Evolutionary conservation across 2,113 vertebrate genomes (phyloP).

Genomic region (Urocitellus parryii): DNA sequence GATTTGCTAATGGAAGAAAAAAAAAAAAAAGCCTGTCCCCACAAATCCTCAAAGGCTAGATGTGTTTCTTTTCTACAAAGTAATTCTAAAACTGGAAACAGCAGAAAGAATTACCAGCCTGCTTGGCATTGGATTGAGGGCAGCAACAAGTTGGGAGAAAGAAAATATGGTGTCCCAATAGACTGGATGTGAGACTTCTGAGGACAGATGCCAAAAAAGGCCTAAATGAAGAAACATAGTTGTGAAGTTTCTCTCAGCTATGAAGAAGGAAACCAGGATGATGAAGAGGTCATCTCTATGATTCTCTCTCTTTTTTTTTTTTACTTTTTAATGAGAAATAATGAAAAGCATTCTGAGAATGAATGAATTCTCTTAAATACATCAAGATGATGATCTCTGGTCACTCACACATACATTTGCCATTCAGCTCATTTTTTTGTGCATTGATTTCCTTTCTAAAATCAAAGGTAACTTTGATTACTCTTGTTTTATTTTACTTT

Average conservation of each 20-base stretch:
- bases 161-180: background rate
- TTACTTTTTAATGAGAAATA: background rate
- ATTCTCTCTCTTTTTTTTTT: background rate
- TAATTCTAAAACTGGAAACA: background rate
- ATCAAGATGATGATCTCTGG: background rate
- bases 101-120: slow-evolving; percentile 1
- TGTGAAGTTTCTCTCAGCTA: background rate
- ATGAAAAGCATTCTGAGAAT: slow-evolving; percentile 21
- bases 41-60: background rate
- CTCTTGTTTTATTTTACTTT: too few relatives aligned
- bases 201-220: background rate
- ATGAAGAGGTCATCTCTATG: background rate
- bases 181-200: background rate
- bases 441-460: background rate
- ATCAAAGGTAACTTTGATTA: too few relatives aligned
- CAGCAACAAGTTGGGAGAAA: background rate
- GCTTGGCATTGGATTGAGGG: background rate
- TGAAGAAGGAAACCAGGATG: background rate
- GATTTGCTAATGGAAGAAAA: slow-evolving; percentile 67
- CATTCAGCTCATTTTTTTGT: slow-evolving; percentile 23
- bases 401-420: background rate
- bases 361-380: background rate
- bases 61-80: slow-evolving; percentile 26
- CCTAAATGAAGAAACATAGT: background rate
- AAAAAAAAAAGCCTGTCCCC: background rate